Conservation (phyloP, 2,888 invertebrate species). For the Eupithecia subumbrata region DNA sequence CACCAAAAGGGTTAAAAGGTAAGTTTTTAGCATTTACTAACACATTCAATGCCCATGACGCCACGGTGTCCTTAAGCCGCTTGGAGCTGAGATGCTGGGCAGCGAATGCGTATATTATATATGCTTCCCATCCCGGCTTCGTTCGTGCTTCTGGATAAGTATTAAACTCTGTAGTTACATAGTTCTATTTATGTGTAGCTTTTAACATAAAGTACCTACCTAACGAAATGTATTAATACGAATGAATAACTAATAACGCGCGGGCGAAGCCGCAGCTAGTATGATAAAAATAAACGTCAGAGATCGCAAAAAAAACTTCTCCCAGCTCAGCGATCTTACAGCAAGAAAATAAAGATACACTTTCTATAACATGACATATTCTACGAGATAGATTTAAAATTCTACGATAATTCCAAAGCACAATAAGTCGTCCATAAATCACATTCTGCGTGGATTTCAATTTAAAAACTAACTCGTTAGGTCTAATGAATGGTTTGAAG, state of each 20-base stretch:
- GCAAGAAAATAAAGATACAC: conserved; percentile 1
- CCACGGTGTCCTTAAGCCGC: background rate
- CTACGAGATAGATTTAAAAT: too few species aligned
- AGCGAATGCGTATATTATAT: background rate
- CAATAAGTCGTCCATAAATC: conserved; percentile 20
- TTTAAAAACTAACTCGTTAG: conserved; percentile 34
- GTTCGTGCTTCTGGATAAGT: background rate
- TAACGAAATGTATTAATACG: too few species aligned
- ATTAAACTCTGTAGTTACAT: background rate
- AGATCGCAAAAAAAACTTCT: too few species aligned
- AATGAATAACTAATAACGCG: too few species aligned
- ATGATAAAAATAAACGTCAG: too few species aligned
- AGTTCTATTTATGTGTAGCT: background rate
- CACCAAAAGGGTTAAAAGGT: conserved; percentile 64
- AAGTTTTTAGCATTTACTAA: conserved; percentile 43
- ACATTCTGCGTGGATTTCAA: conserved; percentile 19
- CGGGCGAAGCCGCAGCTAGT: too few species aligned
- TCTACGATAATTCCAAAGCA: conserved; percentile 1
- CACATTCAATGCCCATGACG: background rate
- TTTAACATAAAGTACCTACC: too few species aligned
- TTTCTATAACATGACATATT: background rate
- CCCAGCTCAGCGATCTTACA: too few species aligned
- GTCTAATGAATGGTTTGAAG: conserved; percentile 38
- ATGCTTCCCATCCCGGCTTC: background rate
- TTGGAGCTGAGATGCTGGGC: background rate